Conservation (phyloP, 2,888 invertebrate species). For the Plusia festucae region DNA sequence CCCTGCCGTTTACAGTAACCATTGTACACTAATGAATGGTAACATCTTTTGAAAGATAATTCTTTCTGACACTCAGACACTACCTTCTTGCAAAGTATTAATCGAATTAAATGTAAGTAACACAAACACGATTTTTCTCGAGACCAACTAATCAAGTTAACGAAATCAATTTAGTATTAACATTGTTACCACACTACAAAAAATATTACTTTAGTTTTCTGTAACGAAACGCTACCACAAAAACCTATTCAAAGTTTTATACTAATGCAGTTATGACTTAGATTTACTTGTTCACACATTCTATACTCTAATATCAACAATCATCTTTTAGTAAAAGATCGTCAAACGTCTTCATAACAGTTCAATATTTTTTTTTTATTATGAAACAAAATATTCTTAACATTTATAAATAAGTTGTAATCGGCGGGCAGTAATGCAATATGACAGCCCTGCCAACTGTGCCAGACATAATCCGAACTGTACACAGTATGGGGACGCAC, state of each 20-base stretch:
- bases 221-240: background rate
- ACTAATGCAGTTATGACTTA: constrained; percentile 1
- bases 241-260: background rate
- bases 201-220: background rate
- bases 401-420: constrained; percentile 68
- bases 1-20: background rate
- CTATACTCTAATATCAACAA: background rate
- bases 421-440: constrained; percentile 62
- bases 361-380: constrained; percentile 57
- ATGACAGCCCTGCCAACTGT: constrained; percentile 65
- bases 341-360: constrained; percentile 3
- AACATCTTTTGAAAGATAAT: background rate
- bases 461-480: constrained; percentile 57
- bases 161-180: constrained; percentile 3
- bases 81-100: background rate
- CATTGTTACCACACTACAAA: constrained; percentile 10
- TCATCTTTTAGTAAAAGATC: background rate
- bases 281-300: background rate
- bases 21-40: constrained; percentile 4
- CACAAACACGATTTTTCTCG: constrained; percentile 4
- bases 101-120: no score
- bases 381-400: constrained; percentile 63
- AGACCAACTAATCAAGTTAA: background rate
- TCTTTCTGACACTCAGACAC: background rate
- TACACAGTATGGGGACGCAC: constrained; percentile 44